Base-by-base conservation (phyloP, 2,797 vertebrate genomes). In the Notolepis coatsorum region DNA sequence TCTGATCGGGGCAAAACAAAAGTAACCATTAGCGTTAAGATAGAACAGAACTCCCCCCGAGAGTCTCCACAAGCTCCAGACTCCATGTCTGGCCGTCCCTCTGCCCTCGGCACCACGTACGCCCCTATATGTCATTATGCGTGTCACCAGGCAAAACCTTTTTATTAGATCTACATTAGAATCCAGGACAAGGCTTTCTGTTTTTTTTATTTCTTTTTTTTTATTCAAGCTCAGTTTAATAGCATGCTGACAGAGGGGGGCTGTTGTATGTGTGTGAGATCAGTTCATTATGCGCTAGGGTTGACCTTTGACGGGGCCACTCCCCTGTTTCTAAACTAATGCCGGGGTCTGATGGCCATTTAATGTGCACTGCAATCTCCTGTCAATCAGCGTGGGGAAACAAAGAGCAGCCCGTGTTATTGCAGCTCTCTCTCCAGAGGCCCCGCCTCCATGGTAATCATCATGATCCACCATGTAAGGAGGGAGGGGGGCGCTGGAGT, bases 371-470 rank as follows among this genome's bases (percentile, higher is more conserved):
- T 33, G 72, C 87, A 87, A 90, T 89, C 88, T 84, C 76, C 62
- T 82, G 90, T 90, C 91, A 92, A 84, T 92, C 90, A 90, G 80
- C 31, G 38, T 10, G 20, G 58, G 73, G 77, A 90, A 89, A 92
- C 90, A 92, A 92, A 91, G 86, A 82, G 66, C 79, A 67, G 82
- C 74, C 28, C 63, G 58, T 82, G 89, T 88, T 89, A 87, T 86
- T 88, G 83, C 78, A 82, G 73, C 75, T 66, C 68, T 42, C 65
- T 81, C 86, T 87, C 84, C 53, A 53, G 83, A 89, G 90, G 78
- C 78, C n/a, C 68, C 51, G 45, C 73, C 74, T 88, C 85, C 88
- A 91, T 91, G 90, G 76, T 91, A 91, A 92, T 92, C 77, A 81
- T 64, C 71, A 43, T 33, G 55, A 58, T 63, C 56, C 54, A 73